These are phyloP conservation scores for Phorcus lineatus DNA, from an alignment of 2,888 invertebrate species.

Conservation along the genomic window DNA sequence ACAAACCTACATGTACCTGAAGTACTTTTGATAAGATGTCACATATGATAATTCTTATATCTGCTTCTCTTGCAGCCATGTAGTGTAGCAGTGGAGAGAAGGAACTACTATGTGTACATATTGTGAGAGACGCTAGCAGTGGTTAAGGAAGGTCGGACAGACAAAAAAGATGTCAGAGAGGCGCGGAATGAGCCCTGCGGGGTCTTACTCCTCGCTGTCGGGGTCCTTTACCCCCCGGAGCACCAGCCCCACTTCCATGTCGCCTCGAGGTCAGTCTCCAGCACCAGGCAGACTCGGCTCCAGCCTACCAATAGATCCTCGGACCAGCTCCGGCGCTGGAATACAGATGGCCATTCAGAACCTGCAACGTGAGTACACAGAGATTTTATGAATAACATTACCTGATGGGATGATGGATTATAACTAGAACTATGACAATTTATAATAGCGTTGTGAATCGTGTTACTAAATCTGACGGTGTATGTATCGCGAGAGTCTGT, in stretches of 20 bases:
- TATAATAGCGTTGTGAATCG: too few relatives aligned
- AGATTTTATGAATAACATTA: too few relatives aligned
- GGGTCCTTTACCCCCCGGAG: constrained; percentile 48
- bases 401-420: too few relatives aligned
- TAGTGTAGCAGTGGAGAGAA: neutral
- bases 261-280: constrained; percentile 41
- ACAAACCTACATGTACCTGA: too few relatives aligned
- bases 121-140: neutral
- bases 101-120: constrained; percentile 5
- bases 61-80: neutral
- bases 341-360: constrained; percentile 60
- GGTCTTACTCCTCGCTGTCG: constrained; percentile 51
- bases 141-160: neutral
- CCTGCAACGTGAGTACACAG: constrained; percentile 48
- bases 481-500: too few relatives aligned
- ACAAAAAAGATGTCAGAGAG: neutral
- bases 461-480: too few relatives aligned
- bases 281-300: constrained; percentile 30
- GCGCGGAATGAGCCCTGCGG: constrained; percentile 44
- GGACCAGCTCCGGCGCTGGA: constrained; percentile 45
- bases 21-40: too few relatives aligned
- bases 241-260: constrained; percentile 46
- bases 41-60: neutral
- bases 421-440: too few relatives aligned
- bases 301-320: constrained; percentile 33